Evolutionary conservation across 1,140 invertebrate species (phyloP).

Genomic region (Hyles vespertilio): DNA sequence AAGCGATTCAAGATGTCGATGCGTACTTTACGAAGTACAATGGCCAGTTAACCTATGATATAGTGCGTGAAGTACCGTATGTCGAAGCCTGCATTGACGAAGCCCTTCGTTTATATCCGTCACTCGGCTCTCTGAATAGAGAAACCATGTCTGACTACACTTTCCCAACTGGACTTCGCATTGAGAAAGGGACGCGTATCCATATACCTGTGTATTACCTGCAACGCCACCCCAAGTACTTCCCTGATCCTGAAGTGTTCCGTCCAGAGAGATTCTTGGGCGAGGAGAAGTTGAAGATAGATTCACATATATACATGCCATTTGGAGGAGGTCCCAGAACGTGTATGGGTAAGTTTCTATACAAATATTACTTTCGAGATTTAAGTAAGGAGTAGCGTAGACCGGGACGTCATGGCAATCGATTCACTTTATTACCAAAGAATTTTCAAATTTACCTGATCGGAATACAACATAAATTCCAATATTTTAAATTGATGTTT

Average conservation of each 20-base stretch:
- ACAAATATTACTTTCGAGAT: too few relatives aligned
- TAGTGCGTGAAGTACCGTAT: conserved; percentile 71
- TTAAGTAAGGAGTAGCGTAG: too few relatives aligned
- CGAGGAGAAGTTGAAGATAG: conserved; percentile 46
- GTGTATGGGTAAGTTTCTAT: conserved; percentile 49
- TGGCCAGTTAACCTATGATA: conserved; percentile 15
- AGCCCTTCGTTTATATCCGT: conserved; percentile 77
- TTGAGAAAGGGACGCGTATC: conserved; percentile 69
- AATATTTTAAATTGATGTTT: too few relatives aligned
- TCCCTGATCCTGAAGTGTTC: conserved; percentile 70
- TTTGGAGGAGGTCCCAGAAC: conserved; percentile 64
- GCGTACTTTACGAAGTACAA: conserved; percentile 14
- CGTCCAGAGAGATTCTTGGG: conserved; percentile 64
- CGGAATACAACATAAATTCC: too few relatives aligned
- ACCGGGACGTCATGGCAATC: too few relatives aligned
- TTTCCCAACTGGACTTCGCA: conserved; percentile 34
- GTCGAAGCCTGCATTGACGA: conserved; percentile 80
- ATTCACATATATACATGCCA: conserved; percentile 35
- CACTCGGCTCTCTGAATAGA: conserved; percentile 72
- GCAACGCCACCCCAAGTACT: conserved; percentile 63
- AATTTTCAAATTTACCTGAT: too few relatives aligned
- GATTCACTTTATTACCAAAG: too few relatives aligned
- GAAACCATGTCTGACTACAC: conserved; percentile 43
- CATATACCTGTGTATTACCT: conserved; percentile 76
- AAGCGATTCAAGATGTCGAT: conserved; percentile 65